These are phyloP conservation scores for Biston betularia DNA, from an alignment of 2,888 invertebrate species.

Conservation along the genomic window DNA sequence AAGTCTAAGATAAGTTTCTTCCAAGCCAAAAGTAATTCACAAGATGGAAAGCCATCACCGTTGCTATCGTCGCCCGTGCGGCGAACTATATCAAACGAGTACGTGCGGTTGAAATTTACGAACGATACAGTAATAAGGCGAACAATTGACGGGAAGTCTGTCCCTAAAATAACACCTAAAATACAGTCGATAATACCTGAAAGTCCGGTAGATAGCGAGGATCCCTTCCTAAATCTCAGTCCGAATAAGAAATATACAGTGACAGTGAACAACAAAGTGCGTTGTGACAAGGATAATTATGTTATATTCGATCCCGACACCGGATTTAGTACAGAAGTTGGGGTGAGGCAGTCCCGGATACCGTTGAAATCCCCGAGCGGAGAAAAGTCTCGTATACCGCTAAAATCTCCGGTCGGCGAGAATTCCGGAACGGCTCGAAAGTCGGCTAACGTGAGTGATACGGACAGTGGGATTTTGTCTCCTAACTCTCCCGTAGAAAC, in stretches of 20 bases:
- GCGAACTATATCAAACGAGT: constrained; percentile 83
- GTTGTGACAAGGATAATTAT: constrained; percentile 84
- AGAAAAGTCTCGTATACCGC: constrained; percentile 71
- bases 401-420: constrained; percentile 72
- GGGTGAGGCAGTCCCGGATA: constrained; percentile 59
- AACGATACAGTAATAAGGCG: constrained; percentile 78
- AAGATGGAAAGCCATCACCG: constrained; percentile 69
- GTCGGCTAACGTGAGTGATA: constrained; percentile 85
- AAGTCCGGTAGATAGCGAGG: constrained; percentile 81
- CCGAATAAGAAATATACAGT: constrained; percentile 85
- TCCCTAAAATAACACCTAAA: constrained; percentile 81
- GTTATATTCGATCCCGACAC: constrained; percentile 82
- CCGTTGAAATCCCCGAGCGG: constrained; percentile 65
- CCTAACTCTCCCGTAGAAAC: constrained; percentile 87
- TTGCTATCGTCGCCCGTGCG: constrained; percentile 74
- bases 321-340: constrained; percentile 71
- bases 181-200: constrained; percentile 84
- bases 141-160: constrained; percentile 78
- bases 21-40: constrained; percentile 67
- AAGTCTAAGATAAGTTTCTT: constrained; percentile 79
- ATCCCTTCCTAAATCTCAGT: constrained; percentile 79
- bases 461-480: constrained; percentile 88
- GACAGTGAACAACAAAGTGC: constrained; percentile 81
- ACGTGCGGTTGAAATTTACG: constrained; percentile 77
- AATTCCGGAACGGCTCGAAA: constrained; percentile 64